Percentiles rank a stretch among this genome's conserved stretches.
phyloP scores from a whole-genome alignment of 2,888 invertebrate species.

The Drosophila kuntzei region DNA sequence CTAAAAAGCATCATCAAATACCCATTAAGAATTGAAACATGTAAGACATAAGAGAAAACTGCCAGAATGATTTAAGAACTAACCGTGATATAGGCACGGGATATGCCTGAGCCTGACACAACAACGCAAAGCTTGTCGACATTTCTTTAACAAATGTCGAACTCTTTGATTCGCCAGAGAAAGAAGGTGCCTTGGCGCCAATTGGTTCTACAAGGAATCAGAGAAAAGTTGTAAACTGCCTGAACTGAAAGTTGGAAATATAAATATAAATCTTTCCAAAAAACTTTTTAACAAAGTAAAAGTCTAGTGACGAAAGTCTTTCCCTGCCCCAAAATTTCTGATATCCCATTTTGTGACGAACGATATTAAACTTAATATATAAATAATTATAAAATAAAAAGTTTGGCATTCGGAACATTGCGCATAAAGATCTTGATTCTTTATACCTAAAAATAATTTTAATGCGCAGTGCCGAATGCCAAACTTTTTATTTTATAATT shows the following conservation, averaged over 20 bases:
- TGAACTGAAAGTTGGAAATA: background rate
- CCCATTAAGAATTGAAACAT: background rate
- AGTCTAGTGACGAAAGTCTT: too few relatives aligned
- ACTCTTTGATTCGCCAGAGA: constrained; percentile 88
- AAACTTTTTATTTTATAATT: too few relatives aligned
- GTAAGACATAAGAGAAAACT: constrained; percentile 37
- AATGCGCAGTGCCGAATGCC: too few relatives aligned
- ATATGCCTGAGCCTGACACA: constrained; percentile 90
- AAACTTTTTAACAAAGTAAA: too few relatives aligned
- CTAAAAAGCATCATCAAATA: constrained; percentile 68
- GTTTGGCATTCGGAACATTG: too few relatives aligned
- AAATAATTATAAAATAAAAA: too few relatives aligned
- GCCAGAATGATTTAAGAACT: constrained; percentile 54
- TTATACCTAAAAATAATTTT: too few relatives aligned
- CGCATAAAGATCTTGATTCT: too few relatives aligned
- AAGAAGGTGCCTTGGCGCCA: constrained; percentile 87
- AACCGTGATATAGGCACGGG: constrained; percentile 91
- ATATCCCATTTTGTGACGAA: too few relatives aligned
- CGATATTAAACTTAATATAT: too few relatives aligned
- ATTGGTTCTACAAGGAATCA: constrained; percentile 87
- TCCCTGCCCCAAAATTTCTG: too few relatives aligned
- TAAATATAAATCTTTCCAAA: too few relatives aligned
- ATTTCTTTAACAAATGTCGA: constrained; percentile 86
- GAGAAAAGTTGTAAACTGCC: constrained; percentile 15
- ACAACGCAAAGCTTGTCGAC: constrained; percentile 87